Percentiles rank a stretch among this genome's conserved stretches.
Evolutionary conservation across 37 sponge, comb jelly and placozoan species (phyloP).

Genomic region (Beroe forskalii): DNA sequence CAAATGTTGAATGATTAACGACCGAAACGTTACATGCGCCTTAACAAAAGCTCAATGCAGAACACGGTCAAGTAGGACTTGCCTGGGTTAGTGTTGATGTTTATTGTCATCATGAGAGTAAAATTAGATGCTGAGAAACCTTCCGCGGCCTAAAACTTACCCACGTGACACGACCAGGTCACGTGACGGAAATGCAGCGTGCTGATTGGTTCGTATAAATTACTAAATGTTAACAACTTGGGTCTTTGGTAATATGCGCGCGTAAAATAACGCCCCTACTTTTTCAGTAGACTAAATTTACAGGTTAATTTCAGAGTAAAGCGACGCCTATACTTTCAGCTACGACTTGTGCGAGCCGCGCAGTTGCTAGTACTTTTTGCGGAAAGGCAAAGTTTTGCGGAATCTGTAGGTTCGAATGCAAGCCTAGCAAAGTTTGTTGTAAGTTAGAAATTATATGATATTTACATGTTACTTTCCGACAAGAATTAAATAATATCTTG

Average conservation of each 20-base stretch:
- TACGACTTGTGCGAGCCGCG: constrained; percentile 3
- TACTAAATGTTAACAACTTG: constrained; percentile 18
- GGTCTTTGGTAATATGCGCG: constrained; percentile 7
- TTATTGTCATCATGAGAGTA: constrained; percentile 14
- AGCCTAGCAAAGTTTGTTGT: no score
- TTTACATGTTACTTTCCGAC: constrained; percentile 5
- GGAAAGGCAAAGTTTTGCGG: background rate
- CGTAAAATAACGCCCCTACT: background rate
- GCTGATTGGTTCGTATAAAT: background rate
- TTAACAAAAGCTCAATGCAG: no score
- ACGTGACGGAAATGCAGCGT: background rate
- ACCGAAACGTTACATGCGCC: no score
- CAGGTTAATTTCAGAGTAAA: background rate
- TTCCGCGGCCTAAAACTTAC: background rate
- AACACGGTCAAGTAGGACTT: background rate
- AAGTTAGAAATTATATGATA: no score
- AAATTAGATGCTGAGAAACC: background rate
- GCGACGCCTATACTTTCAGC: background rate
- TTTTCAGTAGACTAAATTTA: background rate
- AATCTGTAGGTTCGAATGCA: no score
- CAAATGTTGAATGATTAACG: no score
- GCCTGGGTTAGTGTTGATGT: background rate
- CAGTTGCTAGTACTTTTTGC: background rate
- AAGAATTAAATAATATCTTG: background rate
- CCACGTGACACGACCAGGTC: constrained; percentile 1